Conservation (phyloP, 1,140 invertebrate species). For the Drosophila baimaii region DNA sequence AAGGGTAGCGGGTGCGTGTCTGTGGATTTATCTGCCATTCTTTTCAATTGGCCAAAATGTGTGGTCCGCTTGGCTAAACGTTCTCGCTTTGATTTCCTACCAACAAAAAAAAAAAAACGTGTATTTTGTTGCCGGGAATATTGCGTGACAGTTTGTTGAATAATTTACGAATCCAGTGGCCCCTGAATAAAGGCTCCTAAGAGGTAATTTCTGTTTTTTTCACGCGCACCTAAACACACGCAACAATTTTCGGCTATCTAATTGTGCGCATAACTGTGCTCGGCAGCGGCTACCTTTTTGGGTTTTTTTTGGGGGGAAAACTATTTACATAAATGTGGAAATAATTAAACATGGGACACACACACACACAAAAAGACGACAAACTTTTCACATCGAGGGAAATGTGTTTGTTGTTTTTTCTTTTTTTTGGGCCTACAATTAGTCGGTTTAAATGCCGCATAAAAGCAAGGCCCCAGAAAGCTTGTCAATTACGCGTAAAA, state of each 20-base stretch:
- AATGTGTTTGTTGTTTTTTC: constrained; percentile 23
- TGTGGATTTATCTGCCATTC: constrained; percentile 33
- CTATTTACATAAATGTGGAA: constrained; percentile 80
- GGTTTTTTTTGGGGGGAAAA: constrained; percentile 17
- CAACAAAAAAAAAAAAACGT: constrained; percentile 24
- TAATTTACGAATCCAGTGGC: constrained; percentile 74
- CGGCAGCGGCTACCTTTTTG: constrained; percentile 2
- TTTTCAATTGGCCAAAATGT: constrained; percentile 74
- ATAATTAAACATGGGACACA: constrained; percentile 75
- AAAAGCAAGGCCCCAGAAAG: constrained; percentile 67
- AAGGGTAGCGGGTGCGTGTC: constrained; percentile 25
- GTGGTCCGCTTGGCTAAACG: constrained; percentile 55
- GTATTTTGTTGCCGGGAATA: constrained; percentile 51
- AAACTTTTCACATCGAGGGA: constrained; percentile 67
- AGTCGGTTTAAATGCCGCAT: constrained; percentile 83
- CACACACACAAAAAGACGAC: constrained; percentile 57
- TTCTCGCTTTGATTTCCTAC: constrained; percentile 67
- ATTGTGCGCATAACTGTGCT: constrained; percentile 69
- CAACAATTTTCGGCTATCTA: constrained; percentile 74
- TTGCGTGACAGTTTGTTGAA: constrained; percentile 83
- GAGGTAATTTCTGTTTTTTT: constrained; percentile 57
- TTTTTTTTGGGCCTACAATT: constrained; percentile 67
- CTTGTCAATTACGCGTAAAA: constrained; percentile 80
- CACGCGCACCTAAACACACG: constrained; percentile 80
- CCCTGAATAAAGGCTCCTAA: constrained; percentile 31